Evolutionary conservation across 2,113 vertebrate genomes (phyloP), one percentile per base, ranked within the genome.

Genomic region (Tichodroma muraria): DNA sequence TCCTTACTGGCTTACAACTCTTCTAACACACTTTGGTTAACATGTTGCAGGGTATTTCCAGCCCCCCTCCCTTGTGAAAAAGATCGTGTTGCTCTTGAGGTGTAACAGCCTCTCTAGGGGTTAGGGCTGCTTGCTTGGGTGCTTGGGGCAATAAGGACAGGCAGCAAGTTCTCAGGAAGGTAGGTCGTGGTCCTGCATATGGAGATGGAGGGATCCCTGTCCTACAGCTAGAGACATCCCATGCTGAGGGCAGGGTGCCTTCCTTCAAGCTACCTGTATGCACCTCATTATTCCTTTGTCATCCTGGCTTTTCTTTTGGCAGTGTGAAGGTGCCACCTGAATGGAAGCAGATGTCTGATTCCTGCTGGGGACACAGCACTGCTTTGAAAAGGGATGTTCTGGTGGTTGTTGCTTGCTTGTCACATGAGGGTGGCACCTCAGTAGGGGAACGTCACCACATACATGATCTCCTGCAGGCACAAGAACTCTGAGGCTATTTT

Each of bases 361-460:
- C n/a, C 49, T 79, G 22, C 52, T 64, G 52, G 50, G 53, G 60
- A 45, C 35, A 33, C 16, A 69, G 40, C 31, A 9, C 8, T 63
- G 52, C 52, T 75, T 88, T 4, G 1, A 14, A 85, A 66, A 63
- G 56, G 28, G 30, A 3, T 60, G 16, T 75, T 73, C 33, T 91
- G 44, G 21, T 83, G 35, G 49, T 60, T 52, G 38, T 23, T 84
- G 49, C 37, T 69, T 31, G 15, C n/a, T 57, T 47, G 44, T 76
- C 35, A 15, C 0, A 0, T 9, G 31, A 53, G 23, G 27, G 18
- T 73, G 16, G 7, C 52, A 40, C 7, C 37, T 72, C 33, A 16
- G 15, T 6, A 53, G 17, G 33, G 33, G 6, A 42, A 5, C 35
- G 44, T 72, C 64, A 65, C 80, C 2, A 0, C 25, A 9, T 52